Evolutionary conservation across 1,140 invertebrate genomes (phyloP).

Genomic region (Drosophila elegans): DNA sequence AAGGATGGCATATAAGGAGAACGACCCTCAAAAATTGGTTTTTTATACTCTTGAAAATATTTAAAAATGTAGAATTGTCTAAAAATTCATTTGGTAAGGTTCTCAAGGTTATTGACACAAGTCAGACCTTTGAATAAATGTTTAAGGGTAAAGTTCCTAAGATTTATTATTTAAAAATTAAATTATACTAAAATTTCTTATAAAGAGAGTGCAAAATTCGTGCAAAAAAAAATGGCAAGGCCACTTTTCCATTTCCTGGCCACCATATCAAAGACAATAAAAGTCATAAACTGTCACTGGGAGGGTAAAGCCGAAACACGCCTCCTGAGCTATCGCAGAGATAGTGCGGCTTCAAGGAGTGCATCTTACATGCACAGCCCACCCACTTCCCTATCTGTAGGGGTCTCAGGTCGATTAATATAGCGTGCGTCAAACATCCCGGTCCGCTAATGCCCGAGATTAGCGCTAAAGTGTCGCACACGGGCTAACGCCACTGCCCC

Average conservation of each 20-base stretch:
- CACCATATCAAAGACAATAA: slow-evolving; percentile 12
- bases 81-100: too few species aligned
- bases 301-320: background rate
- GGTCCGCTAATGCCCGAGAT: slow-evolving; percentile 22
- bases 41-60: too few species aligned
- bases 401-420: slow-evolving; percentile 30
- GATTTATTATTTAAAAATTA: too few species aligned
- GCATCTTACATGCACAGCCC: slow-evolving; percentile 5
- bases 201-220: background rate
- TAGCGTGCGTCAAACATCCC: slow-evolving; percentile 36
- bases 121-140: too few species aligned
- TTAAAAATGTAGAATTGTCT: too few species aligned
- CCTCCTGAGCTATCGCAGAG: slow-evolving; percentile 14
- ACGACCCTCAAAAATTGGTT: too few species aligned
- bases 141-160: too few species aligned
- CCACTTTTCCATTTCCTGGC: slow-evolving; percentile 1
- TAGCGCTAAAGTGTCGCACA: slow-evolving; percentile 38
- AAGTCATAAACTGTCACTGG: slow-evolving; percentile 13
- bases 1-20: background rate
- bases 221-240: slow-evolving; percentile 1
- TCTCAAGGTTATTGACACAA: too few species aligned
- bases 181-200: too few species aligned
- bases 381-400: slow-evolving; percentile 29
- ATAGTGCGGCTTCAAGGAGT: slow-evolving; percentile 21
- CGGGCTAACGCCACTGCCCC: slow-evolving; percentile 33